Evolutionary conservation across 1,140 invertebrate species (phyloP).

Genomic region (Brachionus rubens): DNA sequence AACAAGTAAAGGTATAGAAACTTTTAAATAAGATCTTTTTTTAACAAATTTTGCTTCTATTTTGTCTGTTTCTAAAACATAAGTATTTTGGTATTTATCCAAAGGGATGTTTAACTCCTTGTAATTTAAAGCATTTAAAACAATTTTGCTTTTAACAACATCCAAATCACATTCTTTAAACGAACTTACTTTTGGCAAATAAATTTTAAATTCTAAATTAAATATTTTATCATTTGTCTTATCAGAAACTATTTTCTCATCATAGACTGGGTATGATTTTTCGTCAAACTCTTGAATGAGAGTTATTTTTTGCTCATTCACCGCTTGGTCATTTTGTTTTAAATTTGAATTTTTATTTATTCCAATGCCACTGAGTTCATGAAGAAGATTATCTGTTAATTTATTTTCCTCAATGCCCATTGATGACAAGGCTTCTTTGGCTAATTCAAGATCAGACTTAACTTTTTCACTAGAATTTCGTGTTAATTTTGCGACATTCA

Average conservation of each 20-base stretch:
- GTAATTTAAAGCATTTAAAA: constrained; percentile 10
- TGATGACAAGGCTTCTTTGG: constrained; percentile 17
- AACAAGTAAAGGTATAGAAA: background rate
- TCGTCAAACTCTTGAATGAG: constrained; percentile 4
- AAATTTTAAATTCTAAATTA: background rate
- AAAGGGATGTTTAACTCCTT: background rate
- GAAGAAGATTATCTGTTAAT: background rate
- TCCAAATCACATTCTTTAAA: constrained; percentile 32
- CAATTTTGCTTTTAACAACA: background rate
- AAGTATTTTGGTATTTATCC: background rate
- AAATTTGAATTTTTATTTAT: background rate
- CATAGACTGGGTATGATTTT: background rate
- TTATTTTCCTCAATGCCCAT: background rate
- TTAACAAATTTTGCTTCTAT: constrained; percentile 40
- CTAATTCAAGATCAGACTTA: background rate
- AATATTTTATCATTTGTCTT: background rate
- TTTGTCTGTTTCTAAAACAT: constrained; percentile 1
- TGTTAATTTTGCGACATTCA: background rate
- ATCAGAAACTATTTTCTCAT: background rate
- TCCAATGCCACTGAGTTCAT: background rate
- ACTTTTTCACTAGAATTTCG: background rate
- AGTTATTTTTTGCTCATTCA: background rate
- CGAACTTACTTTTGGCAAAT: constrained; percentile 10
- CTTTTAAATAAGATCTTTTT: constrained; percentile 34
- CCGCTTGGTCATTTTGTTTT: background rate